Evolutionary conservation across 2,797 vertebrate genomes (phyloP).

Genomic region (Artibeus lituratus): DNA sequence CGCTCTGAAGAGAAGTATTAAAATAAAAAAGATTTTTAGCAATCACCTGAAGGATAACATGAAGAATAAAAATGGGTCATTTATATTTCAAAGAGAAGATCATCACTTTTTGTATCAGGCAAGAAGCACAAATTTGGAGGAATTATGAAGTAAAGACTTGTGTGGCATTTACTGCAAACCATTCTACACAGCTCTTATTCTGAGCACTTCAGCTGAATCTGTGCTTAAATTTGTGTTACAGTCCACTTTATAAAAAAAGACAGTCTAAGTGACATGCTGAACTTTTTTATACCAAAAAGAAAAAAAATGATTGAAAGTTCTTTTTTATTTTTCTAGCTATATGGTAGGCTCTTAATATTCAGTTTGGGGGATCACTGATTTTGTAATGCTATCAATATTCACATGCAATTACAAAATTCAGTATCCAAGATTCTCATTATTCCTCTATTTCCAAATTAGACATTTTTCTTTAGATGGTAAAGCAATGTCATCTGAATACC

Average conservation of each 20-base stretch:
- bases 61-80: slow-evolving; percentile 9
- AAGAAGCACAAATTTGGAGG: neutral
- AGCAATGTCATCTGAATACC: neutral
- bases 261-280: neutral
- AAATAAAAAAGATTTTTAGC: neutral
- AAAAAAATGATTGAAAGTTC: neutral
- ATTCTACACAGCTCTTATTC: neutral
- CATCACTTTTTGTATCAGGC: neutral
- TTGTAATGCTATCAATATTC: slow-evolving; percentile 44
- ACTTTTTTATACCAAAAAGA: neutral
- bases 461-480: slow-evolving; percentile 33
- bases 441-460: slow-evolving; percentile 14
- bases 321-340: neutral
- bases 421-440: slow-evolving; percentile 14
- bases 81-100: slow-evolving; percentile 34
- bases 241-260: slow-evolving; percentile 1
- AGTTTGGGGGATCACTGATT: neutral
- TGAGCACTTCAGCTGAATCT: neutral
- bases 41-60: neutral
- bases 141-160: neutral
- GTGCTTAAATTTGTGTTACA: neutral
- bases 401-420: slow-evolving; percentile 22
- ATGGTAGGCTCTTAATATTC: neutral
- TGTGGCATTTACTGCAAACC: neutral
- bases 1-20: neutral